Conservation (phyloP, 2,888 invertebrate genomes). For the Caenorhabditis imperialis region DNA sequence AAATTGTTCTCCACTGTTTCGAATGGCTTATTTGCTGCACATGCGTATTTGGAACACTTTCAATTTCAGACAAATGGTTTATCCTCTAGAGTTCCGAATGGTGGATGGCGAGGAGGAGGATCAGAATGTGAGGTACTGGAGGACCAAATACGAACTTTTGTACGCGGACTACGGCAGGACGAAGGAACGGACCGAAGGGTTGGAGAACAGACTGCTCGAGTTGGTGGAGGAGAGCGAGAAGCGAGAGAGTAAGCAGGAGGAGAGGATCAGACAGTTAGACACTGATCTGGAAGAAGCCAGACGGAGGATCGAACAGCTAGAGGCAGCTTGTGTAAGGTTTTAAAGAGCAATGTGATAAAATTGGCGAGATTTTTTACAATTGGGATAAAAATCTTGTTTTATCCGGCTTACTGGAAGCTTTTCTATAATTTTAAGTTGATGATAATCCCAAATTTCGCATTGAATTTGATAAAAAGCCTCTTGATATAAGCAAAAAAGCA, state of each 20-base stretch:
- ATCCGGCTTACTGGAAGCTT: too few relatives aligned
- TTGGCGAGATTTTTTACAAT: too few relatives aligned
- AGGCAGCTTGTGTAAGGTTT: slow-evolving; percentile 40
- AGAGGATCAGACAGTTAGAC: slow-evolving; percentile 21
- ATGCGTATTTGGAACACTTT: slow-evolving; percentile 17
- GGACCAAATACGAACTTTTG: slow-evolving; percentile 43
- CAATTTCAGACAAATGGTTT: neutral
- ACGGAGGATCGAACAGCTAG: slow-evolving; percentile 35
- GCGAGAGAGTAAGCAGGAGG: slow-evolving; percentile 11
- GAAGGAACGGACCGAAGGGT: slow-evolving; percentile 18
- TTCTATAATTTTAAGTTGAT: too few relatives aligned
- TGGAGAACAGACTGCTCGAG: slow-evolving; percentile 36
- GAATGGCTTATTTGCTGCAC: slow-evolving; percentile 35
- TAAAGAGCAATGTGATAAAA: too few relatives aligned
- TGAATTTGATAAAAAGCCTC: too few relatives aligned
- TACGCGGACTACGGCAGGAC: slow-evolving; percentile 28
- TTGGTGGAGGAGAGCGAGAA: slow-evolving; percentile 33
- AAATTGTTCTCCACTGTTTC: too few relatives aligned
- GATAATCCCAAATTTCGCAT: too few relatives aligned
- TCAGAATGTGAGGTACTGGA: slow-evolving; percentile 45
- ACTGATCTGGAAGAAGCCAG: slow-evolving; percentile 15
- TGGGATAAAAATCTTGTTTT: too few relatives aligned
- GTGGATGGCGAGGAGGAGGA: slow-evolving; percentile 37
- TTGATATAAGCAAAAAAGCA: too few relatives aligned
- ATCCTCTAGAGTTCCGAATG: slow-evolving; percentile 5